phyloP scores from a whole-genome alignment of 2,888 invertebrate species.

The Slavum lentiscoides region DNA sequence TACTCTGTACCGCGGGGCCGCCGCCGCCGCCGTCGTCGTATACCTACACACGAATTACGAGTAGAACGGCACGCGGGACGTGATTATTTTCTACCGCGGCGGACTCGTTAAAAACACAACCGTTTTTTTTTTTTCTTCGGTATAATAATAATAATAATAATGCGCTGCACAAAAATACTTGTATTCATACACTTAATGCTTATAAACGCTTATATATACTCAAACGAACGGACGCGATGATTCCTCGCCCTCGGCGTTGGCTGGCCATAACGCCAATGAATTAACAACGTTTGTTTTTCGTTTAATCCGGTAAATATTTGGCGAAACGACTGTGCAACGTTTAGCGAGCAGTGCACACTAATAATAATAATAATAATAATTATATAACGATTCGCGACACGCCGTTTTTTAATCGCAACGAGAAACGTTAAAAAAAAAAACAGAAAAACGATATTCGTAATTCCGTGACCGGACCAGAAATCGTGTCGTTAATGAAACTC shows the following conservation, averaged over 20 bases:
- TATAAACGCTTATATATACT: no score
- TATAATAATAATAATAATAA: neutral
- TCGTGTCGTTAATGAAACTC: conserved; percentile 1
- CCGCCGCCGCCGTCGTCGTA: no score
- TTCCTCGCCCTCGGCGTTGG: neutral
- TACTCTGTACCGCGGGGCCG: neutral
- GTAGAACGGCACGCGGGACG: neutral
- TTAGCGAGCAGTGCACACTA: neutral
- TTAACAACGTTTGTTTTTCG: conserved; percentile 1
- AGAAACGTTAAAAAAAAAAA: neutral
- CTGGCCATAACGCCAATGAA: neutral
- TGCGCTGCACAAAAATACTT: no score
- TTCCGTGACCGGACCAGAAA: conserved; percentile 28
- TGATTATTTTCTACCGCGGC: conserved; percentile 8
- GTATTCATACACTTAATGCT: no score
- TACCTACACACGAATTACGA: no score
- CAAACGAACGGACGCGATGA: conserved; percentile 5
- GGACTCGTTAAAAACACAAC: conserved; percentile 24
- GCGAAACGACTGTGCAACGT: neutral
- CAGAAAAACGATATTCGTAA: neutral
- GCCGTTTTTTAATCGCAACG: conserved; percentile 6
- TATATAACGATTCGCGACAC: no score
- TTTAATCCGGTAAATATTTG: conserved; percentile 19
- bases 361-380: no score
- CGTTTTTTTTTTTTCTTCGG: neutral